Evolutionary conservation across 2,888 invertebrate genomes (phyloP).

Genomic region (Pollenia amentaria): DNA sequence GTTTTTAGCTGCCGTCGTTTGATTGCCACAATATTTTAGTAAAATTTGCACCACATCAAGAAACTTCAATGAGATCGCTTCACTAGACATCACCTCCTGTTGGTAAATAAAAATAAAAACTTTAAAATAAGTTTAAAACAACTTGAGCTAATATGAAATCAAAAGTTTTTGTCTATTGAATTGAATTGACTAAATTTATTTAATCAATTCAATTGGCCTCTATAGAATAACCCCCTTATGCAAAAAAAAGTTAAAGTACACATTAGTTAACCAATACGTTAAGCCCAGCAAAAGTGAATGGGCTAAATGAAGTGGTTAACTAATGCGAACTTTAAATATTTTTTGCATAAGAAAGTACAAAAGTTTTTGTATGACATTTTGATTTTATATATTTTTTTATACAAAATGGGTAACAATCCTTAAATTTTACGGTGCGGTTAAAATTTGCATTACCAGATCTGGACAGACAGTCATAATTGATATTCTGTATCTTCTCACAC

Average conservation of each 20-base stretch:
- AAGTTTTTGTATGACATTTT: not conserved
- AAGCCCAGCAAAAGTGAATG: no score
- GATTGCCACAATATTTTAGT: conserved; percentile 81
- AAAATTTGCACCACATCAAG: conserved; percentile 83
- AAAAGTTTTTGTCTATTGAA: not conserved
- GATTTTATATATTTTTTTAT: not conserved
- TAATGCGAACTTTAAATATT: no score
- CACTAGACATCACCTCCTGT: conserved; percentile 83
- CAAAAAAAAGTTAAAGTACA: no score
- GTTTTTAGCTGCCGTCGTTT: conserved; percentile 79
- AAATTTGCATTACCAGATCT: no score
- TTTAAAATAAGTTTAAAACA: not conserved
- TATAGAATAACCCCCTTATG: no score
- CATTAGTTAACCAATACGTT: no score
- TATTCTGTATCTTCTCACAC: no score
- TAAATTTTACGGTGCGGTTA: no score
- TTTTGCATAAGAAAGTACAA: no score
- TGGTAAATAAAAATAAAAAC: conserved; percentile 2
- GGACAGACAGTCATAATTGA: no score
- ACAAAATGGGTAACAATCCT: not conserved
- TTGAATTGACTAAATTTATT: conserved; percentile 29
- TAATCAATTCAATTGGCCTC: conserved; percentile 28
- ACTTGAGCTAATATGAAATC: not conserved
- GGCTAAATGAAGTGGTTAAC: no score
- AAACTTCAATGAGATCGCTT: conserved; percentile 82